Evolutionary conservation across 2,888 invertebrate genomes (phyloP), one percentile per base, ranked within the genome.

Genomic region (Panzeria rudis): DNA sequence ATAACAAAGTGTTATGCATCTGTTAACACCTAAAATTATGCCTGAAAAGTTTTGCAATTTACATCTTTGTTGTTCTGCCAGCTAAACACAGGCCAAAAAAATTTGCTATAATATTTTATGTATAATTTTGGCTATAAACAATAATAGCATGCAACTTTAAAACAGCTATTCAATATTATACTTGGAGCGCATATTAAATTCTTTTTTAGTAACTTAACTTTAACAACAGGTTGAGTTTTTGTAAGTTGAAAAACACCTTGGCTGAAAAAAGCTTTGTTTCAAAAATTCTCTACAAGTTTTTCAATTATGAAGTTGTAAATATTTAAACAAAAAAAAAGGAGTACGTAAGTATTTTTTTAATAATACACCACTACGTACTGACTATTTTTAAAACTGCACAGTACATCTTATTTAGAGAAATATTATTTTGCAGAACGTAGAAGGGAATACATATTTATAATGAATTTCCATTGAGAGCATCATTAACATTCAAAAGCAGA

Each of bases 261-360:
- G 1, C n/a, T 3, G 2, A 7, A 50, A 62, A 13, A 50, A 38
- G 62, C 13, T n/a, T 13, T 54, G n/a, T 32, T 1, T 6, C 35
- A 15, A 52, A 32, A 68, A 13, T 35, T 13, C 25, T 25, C 13
- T 9, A 59, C 25, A 81, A 81, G 38, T 68, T 75, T 68, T 75
- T 75, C 62, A 76, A 69, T 76, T 76, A 69, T 35, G 50, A 76
- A 81, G 50, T 61, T 66, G 52, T 66, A 17, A 59, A 75, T 25
- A 29, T 35, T 50, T 17, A 41, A 47, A 11, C 1, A 54, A 29
- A 13, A 54, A 54, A 59, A 44, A 68, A 35, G 35, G n/a, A n/a
- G n/a, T 29, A 29, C 56, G 35, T 47, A 25, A 25, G 2, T 38
- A 20, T 76, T 54, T 66, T 66, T 62, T 15, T 23, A 44, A 25